Evolutionary conservation across 2,113 vertebrate species (phyloP).

Genomic region (Leucosticte australis): DNA sequence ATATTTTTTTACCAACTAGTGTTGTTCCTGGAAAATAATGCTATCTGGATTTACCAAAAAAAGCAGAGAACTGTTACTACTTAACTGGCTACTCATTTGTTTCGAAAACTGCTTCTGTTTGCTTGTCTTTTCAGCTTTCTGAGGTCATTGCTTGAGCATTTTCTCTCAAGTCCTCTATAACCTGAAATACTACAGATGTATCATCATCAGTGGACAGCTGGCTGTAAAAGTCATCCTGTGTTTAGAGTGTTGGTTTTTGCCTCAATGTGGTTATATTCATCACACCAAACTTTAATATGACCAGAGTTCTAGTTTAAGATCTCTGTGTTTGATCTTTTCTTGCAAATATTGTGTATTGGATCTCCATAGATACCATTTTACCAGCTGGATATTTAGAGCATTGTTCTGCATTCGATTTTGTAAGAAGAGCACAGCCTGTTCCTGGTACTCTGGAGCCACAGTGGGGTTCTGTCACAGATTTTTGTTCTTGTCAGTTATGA

Average conservation of each 20-base stretch:
- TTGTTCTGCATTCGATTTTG: accelerated
- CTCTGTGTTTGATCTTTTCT: not conserved
- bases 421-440: not conserved
- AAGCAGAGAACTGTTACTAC: not conserved
- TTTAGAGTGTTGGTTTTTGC: not conserved
- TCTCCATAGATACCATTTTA: not conserved
- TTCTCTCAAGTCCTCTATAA: not conserved
- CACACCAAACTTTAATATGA: not conserved
- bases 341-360: not conserved
- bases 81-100: not conserved
- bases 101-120: not conserved
- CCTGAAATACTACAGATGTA: not conserved
- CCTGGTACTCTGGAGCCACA: not conserved
- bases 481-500: not conserved
- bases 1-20: not conserved
- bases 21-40: not conserved
- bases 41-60: not conserved
- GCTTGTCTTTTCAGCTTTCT: not conserved
- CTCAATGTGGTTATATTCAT: not conserved
- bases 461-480: not conserved
- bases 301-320: not conserved
- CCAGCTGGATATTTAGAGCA: not conserved
- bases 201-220: not conserved
- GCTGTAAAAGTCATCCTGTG: not conserved
- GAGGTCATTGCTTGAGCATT: not conserved